Evolutionary conservation across 2,888 invertebrate genomes (phyloP).

Genomic region (Micoletzkya japonica): DNA sequence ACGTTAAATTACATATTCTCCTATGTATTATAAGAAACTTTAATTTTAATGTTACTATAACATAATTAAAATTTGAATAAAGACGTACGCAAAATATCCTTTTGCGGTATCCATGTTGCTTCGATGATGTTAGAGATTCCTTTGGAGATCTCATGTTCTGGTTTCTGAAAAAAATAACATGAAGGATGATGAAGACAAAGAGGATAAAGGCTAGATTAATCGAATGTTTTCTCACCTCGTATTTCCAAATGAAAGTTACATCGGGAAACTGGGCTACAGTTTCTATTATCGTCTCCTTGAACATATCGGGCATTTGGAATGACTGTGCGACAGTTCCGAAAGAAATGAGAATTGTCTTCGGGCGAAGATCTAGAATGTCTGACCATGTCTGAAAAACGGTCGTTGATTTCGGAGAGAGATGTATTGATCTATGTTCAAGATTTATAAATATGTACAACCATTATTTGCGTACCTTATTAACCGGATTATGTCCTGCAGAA

Average conservation of each 20-base stretch:
- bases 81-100: constrained; percentile 4
- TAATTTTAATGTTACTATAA: too few relatives aligned
- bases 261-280: constrained; percentile 1
- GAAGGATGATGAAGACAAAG: too few relatives aligned
- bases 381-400: constrained; percentile 17
- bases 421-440: too few relatives aligned
- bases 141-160: constrained; percentile 8
- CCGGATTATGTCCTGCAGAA: background rate
- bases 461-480: background rate
- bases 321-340: constrained; percentile 13
- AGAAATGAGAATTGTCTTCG: background rate
- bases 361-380: constrained; percentile 2
- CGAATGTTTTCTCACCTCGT: constrained; percentile 17
- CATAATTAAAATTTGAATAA: background rate
- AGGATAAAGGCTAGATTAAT: too few relatives aligned
- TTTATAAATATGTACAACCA: too few relatives aligned
- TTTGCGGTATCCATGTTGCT: constrained; percentile 17
- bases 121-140: constrained; percentile 14
- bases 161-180: too few relatives aligned
- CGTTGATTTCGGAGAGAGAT: too few relatives aligned
- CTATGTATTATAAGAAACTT: too few relatives aligned
- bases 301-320: background rate
- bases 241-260: constrained; percentile 20
- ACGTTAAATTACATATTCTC: too few relatives aligned
- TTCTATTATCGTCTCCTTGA: background rate